These are phyloP conservation scores for Perizoma affinitatum DNA, from an alignment of 2,888 invertebrate species.

Conservation along the genomic window DNA sequence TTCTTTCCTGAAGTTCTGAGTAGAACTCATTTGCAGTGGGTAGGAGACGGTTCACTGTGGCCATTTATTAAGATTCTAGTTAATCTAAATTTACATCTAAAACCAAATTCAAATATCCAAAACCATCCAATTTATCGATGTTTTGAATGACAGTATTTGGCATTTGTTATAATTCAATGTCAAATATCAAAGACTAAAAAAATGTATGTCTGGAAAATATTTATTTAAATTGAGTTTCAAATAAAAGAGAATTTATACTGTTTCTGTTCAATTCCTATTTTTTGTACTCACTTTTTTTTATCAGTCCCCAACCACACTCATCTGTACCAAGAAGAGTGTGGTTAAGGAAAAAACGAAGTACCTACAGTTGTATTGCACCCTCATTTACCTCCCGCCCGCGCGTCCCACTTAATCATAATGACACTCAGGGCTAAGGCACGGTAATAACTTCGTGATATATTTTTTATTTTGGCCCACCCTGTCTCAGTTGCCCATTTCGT, in stretches of 20 bases:
- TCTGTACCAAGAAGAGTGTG: too few relatives aligned
- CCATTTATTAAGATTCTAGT: constrained; percentile 52
- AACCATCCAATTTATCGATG: background rate
- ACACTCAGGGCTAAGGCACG: constrained; percentile 47
- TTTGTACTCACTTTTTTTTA: too few relatives aligned
- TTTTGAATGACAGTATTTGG: background rate
- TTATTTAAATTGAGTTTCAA: constrained; percentile 1
- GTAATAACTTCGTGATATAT: constrained; percentile 53
- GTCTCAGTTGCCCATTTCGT: constrained; percentile 72
- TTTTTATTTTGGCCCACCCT: constrained; percentile 59
- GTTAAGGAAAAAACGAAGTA: too few relatives aligned
- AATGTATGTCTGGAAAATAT: background rate
- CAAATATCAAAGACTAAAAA: background rate
- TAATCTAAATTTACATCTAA: background rate
- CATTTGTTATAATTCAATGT: background rate
- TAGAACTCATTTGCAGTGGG: constrained; percentile 59
- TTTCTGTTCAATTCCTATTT: too few relatives aligned
- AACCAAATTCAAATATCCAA: background rate
- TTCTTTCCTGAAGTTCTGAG: constrained; percentile 56
- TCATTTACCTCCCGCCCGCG: constrained; percentile 36
- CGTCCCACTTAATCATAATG: constrained; percentile 52
- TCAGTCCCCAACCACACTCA: too few relatives aligned
- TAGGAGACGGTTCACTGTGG: constrained; percentile 58
- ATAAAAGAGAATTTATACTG: constrained; percentile 1
- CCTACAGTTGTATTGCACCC: constrained; percentile 27